These are phyloP conservation scores for Drosophila meridionalis DNA, from an alignment of 2,888 invertebrate genomes.

Conservation along the genomic window DNA sequence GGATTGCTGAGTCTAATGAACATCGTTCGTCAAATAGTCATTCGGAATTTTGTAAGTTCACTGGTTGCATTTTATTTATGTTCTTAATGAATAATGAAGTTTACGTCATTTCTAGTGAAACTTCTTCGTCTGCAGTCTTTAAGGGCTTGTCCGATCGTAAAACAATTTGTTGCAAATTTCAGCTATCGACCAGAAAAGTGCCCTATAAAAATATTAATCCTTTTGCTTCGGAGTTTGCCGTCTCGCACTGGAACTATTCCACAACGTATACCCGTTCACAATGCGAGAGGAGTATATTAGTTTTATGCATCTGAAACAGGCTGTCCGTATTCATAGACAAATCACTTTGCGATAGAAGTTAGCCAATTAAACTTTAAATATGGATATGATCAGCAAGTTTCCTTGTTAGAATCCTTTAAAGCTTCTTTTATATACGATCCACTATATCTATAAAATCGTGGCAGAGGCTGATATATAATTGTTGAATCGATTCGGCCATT, in stretches of 20 bases:
- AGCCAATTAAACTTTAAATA: too few relatives aligned
- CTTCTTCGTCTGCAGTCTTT: not conserved
- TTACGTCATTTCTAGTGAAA: not conserved
- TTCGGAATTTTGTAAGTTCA: not conserved
- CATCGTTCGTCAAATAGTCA: too few relatives aligned
- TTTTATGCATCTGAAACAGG: too few relatives aligned
- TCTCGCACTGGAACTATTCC: slow-evolving; percentile 21
- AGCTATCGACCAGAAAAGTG: slow-evolving; percentile 66
- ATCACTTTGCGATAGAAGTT: not conserved
- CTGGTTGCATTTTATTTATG: not conserved
- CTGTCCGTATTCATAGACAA: not conserved
- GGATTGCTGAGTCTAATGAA: too few relatives aligned
- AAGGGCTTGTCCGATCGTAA: slow-evolving; percentile 44
- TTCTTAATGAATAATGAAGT: not conserved
- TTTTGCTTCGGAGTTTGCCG: slow-evolving; percentile 42
- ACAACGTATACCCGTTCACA: slow-evolving; percentile 30
- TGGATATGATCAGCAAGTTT: too few relatives aligned
- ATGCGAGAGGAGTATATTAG: not conserved
- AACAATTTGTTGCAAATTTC: slow-evolving; percentile 75
- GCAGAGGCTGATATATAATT: too few relatives aligned
- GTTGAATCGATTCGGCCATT: not conserved
- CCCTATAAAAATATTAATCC: slow-evolving; percentile 73
- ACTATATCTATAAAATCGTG: too few relatives aligned
- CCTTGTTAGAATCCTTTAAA: not conserved
- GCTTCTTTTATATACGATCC: too few relatives aligned